phyloP scores from a whole-genome alignment of 1,140 invertebrate species.

The Aleiodes sp. region DNA sequence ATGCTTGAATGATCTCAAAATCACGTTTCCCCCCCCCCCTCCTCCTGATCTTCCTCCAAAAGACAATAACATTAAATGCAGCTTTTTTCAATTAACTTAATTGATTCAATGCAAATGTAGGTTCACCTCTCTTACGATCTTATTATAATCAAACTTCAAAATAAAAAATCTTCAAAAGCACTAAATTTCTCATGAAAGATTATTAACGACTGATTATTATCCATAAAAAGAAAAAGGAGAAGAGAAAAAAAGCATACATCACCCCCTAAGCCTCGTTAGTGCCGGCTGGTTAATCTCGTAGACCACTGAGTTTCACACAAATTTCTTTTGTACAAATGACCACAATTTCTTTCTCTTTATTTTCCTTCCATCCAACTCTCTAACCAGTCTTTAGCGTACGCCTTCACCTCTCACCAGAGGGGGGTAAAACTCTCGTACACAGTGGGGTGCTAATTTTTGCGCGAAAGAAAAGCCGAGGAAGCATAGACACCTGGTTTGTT shows the following conservation, averaged over 20 bases:
- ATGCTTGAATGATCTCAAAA: no score
- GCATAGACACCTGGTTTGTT: slow-evolving; percentile 57
- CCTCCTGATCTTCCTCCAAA: no score
- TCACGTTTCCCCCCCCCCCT: no score
- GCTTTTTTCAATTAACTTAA: no score
- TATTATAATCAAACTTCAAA: no score
- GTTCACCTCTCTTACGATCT: no score
- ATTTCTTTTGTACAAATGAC: slow-evolving; percentile 30
- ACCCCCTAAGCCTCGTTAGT: slow-evolving; percentile 36
- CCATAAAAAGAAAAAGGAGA: slow-evolving; percentile 60
- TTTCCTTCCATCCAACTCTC: slow-evolving; percentile 8
- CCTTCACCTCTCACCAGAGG: no score
- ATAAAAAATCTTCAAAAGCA: background rate
- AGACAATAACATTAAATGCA: no score
- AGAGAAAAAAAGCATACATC: slow-evolving; percentile 37
- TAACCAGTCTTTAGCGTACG: background rate
- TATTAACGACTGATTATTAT: slow-evolving; percentile 47
- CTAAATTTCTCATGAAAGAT: background rate
- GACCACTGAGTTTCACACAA: slow-evolving; percentile 42
- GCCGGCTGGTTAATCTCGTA: slow-evolving; percentile 41
- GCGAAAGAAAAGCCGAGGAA: slow-evolving; percentile 54
- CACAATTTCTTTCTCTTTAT: slow-evolving; percentile 24
- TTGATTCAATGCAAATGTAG: no score
- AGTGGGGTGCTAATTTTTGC: slow-evolving; percentile 57
- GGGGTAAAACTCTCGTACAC: slow-evolving; percentile 11